Evolutionary conservation across 2,888 invertebrate species (phyloP).

Genomic region (Tiliacea aurago): DNA sequence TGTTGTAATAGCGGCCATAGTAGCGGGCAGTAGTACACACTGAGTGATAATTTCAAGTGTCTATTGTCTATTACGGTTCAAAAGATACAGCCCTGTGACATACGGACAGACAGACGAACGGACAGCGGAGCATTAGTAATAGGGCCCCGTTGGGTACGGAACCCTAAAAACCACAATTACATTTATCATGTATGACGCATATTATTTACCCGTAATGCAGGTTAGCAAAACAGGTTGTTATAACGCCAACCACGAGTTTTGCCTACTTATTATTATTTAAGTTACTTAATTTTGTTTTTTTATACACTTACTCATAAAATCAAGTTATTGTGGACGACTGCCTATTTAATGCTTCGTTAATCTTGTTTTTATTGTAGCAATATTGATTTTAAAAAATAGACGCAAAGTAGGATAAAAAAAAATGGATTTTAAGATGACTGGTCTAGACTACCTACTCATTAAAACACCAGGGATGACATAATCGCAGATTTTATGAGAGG

Average conservation of each 20-base stretch:
- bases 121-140: too few relatives aligned
- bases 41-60: neutral
- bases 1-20: neutral
- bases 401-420: neutral
- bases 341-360: neutral
- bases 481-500: too few relatives aligned
- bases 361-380: neutral
- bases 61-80: neutral
- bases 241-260: constrained; percentile 14
- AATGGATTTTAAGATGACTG: neutral
- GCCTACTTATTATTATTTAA: neutral
- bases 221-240: constrained; percentile 33
- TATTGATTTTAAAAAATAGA: neutral
- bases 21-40: neutral
- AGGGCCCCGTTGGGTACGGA: neutral
- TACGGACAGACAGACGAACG: too few relatives aligned
- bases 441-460: neutral
- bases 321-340: neutral
- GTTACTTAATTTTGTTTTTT: neutral
- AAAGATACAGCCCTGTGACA: too few relatives aligned
- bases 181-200: constrained; percentile 9
- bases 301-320: neutral
- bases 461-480: too few relatives aligned
- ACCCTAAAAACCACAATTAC: neutral
- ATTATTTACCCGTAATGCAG: constrained; percentile 18